These are phyloP conservation scores for Hylomyscus alleni DNA, from an alignment of 2,797 vertebrate species.

Conservation along the genomic window DNA sequence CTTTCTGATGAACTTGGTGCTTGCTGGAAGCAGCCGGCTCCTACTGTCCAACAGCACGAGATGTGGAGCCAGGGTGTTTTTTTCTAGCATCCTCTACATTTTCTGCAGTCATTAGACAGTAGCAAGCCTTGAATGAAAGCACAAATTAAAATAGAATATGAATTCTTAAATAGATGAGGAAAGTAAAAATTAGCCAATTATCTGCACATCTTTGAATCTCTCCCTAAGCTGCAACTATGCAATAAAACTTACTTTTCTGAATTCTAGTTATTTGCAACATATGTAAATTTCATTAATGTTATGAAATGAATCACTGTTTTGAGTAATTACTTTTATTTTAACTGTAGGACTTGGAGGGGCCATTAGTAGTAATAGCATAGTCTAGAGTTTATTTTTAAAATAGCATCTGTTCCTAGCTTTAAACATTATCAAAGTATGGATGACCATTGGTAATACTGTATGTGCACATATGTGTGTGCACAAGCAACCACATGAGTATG, in stretches of 20 bases:
- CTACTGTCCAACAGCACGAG: background rate
- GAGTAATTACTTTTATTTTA: background rate
- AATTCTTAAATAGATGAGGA: background rate
- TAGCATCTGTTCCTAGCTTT: background rate
- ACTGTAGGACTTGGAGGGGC: background rate
- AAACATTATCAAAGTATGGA: background rate
- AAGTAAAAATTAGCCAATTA: background rate
- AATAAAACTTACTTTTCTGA: constrained; percentile 5
- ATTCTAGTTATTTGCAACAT: background rate
- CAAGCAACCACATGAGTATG: background rate
- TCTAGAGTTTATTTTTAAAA: background rate
- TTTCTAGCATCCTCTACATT: background rate
- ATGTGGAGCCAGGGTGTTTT: background rate
- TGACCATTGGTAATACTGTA: background rate
- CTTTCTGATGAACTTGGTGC: background rate
- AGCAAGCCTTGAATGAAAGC: background rate
- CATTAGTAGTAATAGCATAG: background rate
- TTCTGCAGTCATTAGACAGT: background rate
- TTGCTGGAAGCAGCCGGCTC: background rate
- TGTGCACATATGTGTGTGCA: background rate
- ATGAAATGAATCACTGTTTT: background rate
- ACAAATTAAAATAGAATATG: background rate
- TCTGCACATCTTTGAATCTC: background rate
- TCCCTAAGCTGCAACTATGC: background rate
- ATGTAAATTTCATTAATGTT: constrained; percentile 2